phyloP scores from a whole-genome alignment of 2,888 invertebrate genomes.

The Aphelenchoides bicaudatus region DNA sequence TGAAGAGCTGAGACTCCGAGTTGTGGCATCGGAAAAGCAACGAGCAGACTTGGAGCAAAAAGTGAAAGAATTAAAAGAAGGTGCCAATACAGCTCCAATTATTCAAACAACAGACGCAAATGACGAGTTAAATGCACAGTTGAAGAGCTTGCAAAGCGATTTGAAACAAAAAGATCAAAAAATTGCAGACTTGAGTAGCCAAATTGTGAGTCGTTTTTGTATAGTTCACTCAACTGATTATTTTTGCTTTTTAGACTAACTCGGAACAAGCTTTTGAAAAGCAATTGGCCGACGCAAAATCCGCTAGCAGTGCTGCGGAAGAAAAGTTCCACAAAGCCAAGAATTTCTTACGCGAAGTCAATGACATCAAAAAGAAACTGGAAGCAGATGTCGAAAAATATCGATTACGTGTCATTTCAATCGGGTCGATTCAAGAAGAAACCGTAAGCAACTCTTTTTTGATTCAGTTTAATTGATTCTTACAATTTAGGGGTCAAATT shows the following conservation, averaged over 20 bases:
- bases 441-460: not conserved
- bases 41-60: not conserved
- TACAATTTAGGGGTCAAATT: not conserved
- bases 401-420: not conserved
- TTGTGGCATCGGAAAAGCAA: not conserved
- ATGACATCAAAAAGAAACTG: constrained; percentile 13
- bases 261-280: no score
- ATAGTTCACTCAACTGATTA: no score
- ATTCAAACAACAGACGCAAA: no score
- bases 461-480: constrained; percentile 2
- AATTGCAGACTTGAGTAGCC: no score
- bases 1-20: not conserved
- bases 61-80: not conserved
- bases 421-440: constrained; percentile 1
- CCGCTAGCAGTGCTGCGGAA: no score
- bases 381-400: constrained; percentile 9
- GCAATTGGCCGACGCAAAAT: no score
- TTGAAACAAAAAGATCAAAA: no score
- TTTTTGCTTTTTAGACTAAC: no score
- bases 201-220: no score
- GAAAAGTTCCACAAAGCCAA: constrained; percentile 18
- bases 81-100: no score
- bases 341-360: constrained; percentile 4
- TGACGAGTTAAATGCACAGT: no score
- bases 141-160: no score